Conservation (phyloP, 2,113 vertebrate genomes). For the cattle (Bos taurus) region ARS-UCD2.0 NC_037345.1:37664001-37664500, state of each 20-base stretch:
- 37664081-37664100: slow-evolving; percentile 51
- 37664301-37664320: slow-evolving; percentile 17
- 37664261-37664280: slow-evolving; percentile 35
- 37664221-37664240: background rate
- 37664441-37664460: background rate
- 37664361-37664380: background rate
- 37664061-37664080: slow-evolving; percentile 38
- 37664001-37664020: slow-evolving; percentile 6
- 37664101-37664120: background rate
- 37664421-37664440: background rate
- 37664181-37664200: slow-evolving; percentile 41
- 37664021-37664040: background rate
- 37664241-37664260: background rate
- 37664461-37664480: background rate
- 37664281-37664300: background rate
- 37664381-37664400: background rate
- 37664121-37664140: background rate
- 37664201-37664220: background rate
- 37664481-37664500: slow-evolving; percentile 19
- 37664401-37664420: background rate
- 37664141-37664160: rapidly evolving
- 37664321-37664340: slow-evolving; percentile 27
- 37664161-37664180: slow-evolving; percentile 1
- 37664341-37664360: background rate
- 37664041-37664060: background rate